Conservation (phyloP, 2,888 invertebrate species). For the Acheta domesticus region DNA sequence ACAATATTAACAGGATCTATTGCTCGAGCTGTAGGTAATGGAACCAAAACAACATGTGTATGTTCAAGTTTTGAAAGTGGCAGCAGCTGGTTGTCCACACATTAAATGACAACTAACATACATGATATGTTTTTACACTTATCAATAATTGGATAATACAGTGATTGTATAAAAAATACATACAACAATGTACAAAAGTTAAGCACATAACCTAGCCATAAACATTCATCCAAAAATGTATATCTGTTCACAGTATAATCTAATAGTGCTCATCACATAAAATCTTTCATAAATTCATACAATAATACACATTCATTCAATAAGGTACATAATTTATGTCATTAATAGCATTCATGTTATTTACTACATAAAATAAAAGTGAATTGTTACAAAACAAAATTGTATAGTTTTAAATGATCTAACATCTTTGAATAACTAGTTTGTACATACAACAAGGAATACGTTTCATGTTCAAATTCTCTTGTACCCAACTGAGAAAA, state of each 20-base stretch:
- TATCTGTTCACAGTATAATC: slow-evolving; percentile 22
- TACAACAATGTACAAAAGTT: slow-evolving; percentile 24
- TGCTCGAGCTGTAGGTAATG: not conserved
- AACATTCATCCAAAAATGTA: no score
- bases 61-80: slow-evolving; percentile 6
- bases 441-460: no score
- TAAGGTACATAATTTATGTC: not conserved
- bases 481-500: no score
- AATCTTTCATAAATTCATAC: not conserved
- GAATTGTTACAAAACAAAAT: not conserved
- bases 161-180: slow-evolving; percentile 25
- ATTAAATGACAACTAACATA: not conserved
- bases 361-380: not conserved
- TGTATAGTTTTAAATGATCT: no score
- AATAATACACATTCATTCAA: not conserved
- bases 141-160: slow-evolving; percentile 19
- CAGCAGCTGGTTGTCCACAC: slow-evolving; percentile 20
- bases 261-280: slow-evolving; percentile 3
- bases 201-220: slow-evolving; percentile 21
- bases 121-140: slow-evolving; percentile 8
- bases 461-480: no score
- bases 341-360: not conserved
- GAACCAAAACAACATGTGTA: not conserved
- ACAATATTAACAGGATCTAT: not conserved
- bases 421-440: no score